phyloP scores from a whole-genome alignment of 2,797 vertebrate genomes.

The Enteromius argenteus region DNA sequence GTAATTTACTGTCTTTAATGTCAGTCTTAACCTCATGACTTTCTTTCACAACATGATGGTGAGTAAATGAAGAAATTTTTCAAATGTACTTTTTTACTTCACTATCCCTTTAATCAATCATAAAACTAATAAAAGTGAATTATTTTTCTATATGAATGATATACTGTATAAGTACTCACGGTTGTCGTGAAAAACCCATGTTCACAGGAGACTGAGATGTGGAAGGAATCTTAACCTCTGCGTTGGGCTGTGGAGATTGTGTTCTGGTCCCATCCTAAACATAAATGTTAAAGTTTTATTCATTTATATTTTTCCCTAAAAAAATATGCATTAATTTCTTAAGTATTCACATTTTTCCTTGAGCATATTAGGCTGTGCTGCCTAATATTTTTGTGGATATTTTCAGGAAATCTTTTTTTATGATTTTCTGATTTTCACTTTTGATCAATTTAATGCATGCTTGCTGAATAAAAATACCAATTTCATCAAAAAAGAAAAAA shows the following conservation, averaged over 20 bases:
- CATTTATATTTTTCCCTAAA: too few species aligned
- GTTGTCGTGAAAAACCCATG: conserved; percentile 62
- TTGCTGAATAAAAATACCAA: too few species aligned
- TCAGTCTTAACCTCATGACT: background rate
- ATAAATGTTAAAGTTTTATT: conserved; percentile 45
- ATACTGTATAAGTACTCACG: conserved; percentile 66
- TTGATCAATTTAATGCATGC: background rate
- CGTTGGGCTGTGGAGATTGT: conserved; percentile 58
- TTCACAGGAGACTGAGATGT: conserved; percentile 61
- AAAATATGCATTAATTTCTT: too few species aligned
- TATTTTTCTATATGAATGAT: background rate
- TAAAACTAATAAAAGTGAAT: background rate
- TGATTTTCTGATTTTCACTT: background rate
- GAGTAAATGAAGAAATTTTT: background rate
- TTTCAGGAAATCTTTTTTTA: too few species aligned
- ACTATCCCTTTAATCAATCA: background rate
- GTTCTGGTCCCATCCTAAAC: conserved; percentile 70
- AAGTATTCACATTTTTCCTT: background rate
- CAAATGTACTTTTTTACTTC: background rate
- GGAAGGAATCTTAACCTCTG: conserved; percentile 61
- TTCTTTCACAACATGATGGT: background rate
- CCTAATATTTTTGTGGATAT: too few species aligned
- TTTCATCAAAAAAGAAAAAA: too few species aligned
- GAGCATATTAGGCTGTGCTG: background rate
- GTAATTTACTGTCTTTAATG: background rate